Percentiles rank a stretch among this genome's conserved stretches.
These are phyloP conservation scores for Dione juno DNA, from an alignment of 2,888 invertebrate species.

Conservation along the genomic window DNA sequence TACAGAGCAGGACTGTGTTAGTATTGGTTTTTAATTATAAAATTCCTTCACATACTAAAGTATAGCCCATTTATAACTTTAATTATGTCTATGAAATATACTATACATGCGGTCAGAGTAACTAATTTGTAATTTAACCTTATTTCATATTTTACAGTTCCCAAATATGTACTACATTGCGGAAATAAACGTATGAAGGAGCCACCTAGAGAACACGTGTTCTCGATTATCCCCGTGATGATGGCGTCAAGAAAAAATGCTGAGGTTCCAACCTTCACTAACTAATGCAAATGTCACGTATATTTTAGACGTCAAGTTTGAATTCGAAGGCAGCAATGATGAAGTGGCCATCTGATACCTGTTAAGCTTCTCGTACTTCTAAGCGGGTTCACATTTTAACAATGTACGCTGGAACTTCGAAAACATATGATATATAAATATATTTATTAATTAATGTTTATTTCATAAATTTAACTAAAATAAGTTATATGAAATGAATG, in stretches of 20 bases:
- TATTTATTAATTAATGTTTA: too few relatives aligned
- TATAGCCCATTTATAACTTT: too few relatives aligned
- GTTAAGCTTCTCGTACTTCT: slow-evolving; percentile 50
- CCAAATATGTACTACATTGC: slow-evolving; percentile 92
- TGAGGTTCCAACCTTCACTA: slow-evolving; percentile 80
- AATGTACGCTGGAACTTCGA: slow-evolving; percentile 23
- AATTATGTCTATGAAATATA: too few relatives aligned
- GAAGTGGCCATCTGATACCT: slow-evolving; percentile 87
- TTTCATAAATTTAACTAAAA: too few relatives aligned
- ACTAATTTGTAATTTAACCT: too few relatives aligned
- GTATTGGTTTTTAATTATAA: slow-evolving; percentile 69
- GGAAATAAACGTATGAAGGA: slow-evolving; percentile 94
- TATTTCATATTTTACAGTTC: too few relatives aligned
- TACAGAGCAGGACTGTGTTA: slow-evolving; percentile 97
- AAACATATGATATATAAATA: too few relatives aligned
- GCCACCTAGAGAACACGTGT: slow-evolving; percentile 65
- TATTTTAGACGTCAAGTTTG: slow-evolving; percentile 88
- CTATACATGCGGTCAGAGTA: too few relatives aligned
- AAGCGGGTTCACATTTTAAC: slow-evolving; percentile 21
- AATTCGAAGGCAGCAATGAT: slow-evolving; percentile 89
- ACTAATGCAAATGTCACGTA: slow-evolving; percentile 53
- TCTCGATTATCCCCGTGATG: slow-evolving; percentile 65
- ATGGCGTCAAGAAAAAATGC: slow-evolving; percentile 80
- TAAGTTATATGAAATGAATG: too few relatives aligned
- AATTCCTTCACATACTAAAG: too few relatives aligned